A percentile compares a stretch with the other conserved stretches of the same genome.
Evolutionary conservation across 2,888 invertebrate genomes (phyloP).

Genomic region (Diabrotica balteata): DNA sequence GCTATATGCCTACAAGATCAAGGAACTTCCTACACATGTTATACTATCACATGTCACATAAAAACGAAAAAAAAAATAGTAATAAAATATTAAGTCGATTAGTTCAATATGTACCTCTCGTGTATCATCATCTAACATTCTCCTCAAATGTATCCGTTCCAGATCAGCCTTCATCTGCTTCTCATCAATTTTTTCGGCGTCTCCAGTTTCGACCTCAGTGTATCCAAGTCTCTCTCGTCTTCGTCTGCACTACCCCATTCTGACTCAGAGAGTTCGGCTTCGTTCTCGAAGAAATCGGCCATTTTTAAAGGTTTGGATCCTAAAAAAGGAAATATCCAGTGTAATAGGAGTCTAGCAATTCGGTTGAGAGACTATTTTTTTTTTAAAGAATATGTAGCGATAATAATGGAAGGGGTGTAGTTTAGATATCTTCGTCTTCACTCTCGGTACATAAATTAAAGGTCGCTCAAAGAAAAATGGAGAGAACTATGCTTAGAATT

Average conservation of each 20-base stretch:
- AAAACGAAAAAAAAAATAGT: too few relatives aligned
- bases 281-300: constrained; percentile 83
- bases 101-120: constrained; percentile 67
- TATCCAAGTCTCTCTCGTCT: constrained; percentile 81
- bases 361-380: neutral
- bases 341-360: constrained; percentile 4
- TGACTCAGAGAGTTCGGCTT: constrained; percentile 91
- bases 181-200: constrained; percentile 83
- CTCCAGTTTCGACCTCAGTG: constrained; percentile 85
- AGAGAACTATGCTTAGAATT: too few relatives aligned
- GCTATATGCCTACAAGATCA: too few relatives aligned
- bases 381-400: too few relatives aligned
- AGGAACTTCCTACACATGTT: too few relatives aligned
- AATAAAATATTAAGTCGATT: neutral
- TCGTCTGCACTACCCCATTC: constrained; percentile 91
- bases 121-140: constrained; percentile 87
- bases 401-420: too few relatives aligned
- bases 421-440: too few relatives aligned
- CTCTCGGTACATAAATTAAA: too few relatives aligned
- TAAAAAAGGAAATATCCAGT: constrained; percentile 24
- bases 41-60: too few relatives aligned
- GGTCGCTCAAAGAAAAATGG: too few relatives aligned
- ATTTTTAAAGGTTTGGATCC: constrained; percentile 54
- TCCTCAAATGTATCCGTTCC: constrained; percentile 86
- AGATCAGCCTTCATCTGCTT: constrained; percentile 79